These are phyloP conservation scores for Sarcophaga caerulescens DNA, from an alignment of 2,888 invertebrate species.

Conservation along the genomic window DNA sequence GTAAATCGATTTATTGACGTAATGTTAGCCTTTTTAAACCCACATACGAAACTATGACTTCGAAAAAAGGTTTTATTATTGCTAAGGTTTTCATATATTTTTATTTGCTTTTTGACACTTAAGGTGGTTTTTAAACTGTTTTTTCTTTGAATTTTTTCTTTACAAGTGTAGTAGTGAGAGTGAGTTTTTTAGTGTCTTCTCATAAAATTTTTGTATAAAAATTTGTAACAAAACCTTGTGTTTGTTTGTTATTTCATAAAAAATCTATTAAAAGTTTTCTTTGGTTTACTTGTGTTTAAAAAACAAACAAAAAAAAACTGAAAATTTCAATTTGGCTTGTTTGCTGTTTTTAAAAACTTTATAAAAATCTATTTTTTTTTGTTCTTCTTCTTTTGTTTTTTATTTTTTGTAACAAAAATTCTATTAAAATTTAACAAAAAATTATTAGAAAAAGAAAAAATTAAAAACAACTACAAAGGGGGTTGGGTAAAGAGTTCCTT, in stretches of 20 bases:
- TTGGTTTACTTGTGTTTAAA: slow-evolving; percentile 1
- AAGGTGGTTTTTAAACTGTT: slow-evolving; percentile 57
- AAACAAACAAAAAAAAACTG: slow-evolving; percentile 19
- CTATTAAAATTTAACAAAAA: slow-evolving; percentile 47
- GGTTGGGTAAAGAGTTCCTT: no score
- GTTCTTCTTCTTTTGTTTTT: no score
- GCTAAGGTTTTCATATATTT: not conserved
- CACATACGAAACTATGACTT: not conserved
- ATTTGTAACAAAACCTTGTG: slow-evolving; percentile 52
- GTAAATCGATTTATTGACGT: no score
- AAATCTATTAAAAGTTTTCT: slow-evolving; percentile 47
- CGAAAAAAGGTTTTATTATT: not conserved
- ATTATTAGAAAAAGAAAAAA: slow-evolving; percentile 10
- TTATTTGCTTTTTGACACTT: slow-evolving; percentile 55
- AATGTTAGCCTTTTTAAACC: no score
- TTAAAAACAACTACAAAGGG: not conserved
- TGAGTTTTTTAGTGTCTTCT: not conserved
- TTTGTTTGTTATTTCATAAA: slow-evolving; percentile 37
- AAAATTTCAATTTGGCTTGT: slow-evolving; percentile 25
- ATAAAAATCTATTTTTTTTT: slow-evolving; percentile 45
- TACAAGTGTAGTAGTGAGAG: not conserved
- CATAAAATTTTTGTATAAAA: slow-evolving; percentile 60
- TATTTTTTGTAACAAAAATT: slow-evolving; percentile 41
- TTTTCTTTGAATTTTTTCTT: slow-evolving; percentile 18
- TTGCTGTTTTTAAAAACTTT: slow-evolving; percentile 37